Conservation (phyloP, 2,797 vertebrate genomes). For the Microctenopoma lineatum region DNA sequence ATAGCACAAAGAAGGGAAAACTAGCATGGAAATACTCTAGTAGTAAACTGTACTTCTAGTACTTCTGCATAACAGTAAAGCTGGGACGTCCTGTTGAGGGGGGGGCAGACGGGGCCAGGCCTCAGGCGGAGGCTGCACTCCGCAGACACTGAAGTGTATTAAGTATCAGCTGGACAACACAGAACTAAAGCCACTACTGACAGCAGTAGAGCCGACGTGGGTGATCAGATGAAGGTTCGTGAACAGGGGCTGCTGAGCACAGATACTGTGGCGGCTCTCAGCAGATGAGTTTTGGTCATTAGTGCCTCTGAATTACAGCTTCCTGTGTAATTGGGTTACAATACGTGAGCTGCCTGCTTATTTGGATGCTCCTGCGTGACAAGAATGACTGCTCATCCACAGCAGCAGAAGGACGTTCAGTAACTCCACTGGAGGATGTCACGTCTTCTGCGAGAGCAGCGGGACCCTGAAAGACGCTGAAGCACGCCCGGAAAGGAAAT, state of each 20-base stretch:
- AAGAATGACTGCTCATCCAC: slow-evolving; percentile 35
- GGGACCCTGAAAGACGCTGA: too few relatives aligned
- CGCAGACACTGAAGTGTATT: slow-evolving; percentile 10
- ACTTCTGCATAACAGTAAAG: not conserved
- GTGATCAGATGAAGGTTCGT: slow-evolving; percentile 1
- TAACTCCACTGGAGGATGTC: not conserved
- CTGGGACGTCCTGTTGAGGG: not conserved
- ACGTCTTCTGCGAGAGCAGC: not conserved
- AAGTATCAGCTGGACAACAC: not conserved
- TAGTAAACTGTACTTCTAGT: too few relatives aligned
- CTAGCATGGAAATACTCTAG: too few relatives aligned
- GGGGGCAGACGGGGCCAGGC: slow-evolving; percentile 5
- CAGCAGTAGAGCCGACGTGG: too few relatives aligned
- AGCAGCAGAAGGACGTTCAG: not conserved
- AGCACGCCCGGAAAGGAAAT: too few relatives aligned
- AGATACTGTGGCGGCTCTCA: slow-evolving; percentile 35
- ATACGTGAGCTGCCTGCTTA: slow-evolving; percentile 38
- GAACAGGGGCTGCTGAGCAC: slow-evolving; percentile 25
- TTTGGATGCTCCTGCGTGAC: slow-evolving; percentile 18
- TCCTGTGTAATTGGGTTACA: slow-evolving; percentile 48
- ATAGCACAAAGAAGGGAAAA: too few relatives aligned
- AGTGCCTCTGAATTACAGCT: slow-evolving; percentile 45
- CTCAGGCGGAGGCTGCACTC: too few relatives aligned
- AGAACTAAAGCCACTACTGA: slow-evolving; percentile 16
- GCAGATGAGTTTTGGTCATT: slow-evolving; percentile 24